Percentiles rank a stretch among this genome's conserved stretches.
These are phyloP conservation scores for Peromyscus melanophrys DNA, from an alignment of 2,797 vertebrate species.

Conservation along the genomic window DNA sequence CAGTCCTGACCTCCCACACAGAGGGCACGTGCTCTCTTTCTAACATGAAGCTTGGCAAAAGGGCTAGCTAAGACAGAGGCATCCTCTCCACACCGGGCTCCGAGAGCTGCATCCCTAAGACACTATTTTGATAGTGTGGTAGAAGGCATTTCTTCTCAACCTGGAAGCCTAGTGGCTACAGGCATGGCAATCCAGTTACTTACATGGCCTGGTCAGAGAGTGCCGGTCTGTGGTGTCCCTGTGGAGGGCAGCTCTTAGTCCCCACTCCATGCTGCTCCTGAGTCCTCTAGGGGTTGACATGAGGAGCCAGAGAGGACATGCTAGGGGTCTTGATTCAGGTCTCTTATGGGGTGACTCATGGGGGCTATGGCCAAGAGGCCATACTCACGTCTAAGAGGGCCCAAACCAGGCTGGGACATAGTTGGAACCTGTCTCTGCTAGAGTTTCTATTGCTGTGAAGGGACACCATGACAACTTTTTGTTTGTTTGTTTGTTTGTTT, in stretches of 20 bases:
- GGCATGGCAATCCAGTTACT: neutral
- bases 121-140: neutral
- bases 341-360: neutral
- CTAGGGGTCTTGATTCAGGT: neutral
- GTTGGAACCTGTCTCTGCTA: neutral
- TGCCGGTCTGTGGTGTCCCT: fast-evolving
- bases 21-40: neutral
- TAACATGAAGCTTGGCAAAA: neutral
- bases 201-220: neutral
- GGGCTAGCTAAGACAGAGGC: neutral
- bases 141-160: neutral
- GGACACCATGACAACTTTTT: neutral
- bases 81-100: neutral
- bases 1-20: neutral
- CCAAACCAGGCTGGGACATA: neutral
- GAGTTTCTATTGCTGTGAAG: neutral
- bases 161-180: neutral
- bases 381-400: neutral
- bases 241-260: neutral
- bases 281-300: neutral
- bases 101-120: neutral
- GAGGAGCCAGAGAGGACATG: neutral
- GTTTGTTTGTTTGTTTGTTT: no score
- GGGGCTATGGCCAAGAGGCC: neutral
- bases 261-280: neutral